These are phyloP conservation scores for Otolemur garnettii DNA, from an alignment of 2,113 vertebrate genomes.

Conservation along the genomic window DNA sequence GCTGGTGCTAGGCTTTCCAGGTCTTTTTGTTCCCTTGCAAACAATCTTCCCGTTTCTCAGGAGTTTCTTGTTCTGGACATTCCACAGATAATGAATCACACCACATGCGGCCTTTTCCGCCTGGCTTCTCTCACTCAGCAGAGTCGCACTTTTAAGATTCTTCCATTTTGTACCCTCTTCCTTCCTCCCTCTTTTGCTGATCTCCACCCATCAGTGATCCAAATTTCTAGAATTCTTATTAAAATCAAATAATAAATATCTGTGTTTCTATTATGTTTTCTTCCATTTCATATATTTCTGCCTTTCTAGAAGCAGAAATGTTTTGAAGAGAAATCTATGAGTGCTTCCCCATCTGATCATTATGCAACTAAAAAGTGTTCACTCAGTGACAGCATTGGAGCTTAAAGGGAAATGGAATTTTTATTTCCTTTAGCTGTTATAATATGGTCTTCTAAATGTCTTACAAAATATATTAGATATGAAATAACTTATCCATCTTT, in stretches of 20 bases:
- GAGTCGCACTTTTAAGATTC: background rate
- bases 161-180: background rate
- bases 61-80: background rate
- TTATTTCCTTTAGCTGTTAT: background rate
- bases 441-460: background rate
- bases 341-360: background rate
- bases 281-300: background rate
- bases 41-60: background rate
- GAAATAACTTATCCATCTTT: background rate
- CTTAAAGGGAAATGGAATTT: background rate
- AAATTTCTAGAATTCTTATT: background rate
- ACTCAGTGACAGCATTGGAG: background rate
- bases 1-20: background rate
- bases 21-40: background rate
- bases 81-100: background rate
- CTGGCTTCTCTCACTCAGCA: background rate
- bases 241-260: background rate
- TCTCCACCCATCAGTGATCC: background rate
- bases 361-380: background rate
- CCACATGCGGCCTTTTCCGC: background rate
- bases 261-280: background rate
- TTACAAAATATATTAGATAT: background rate
- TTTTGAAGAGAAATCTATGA: background rate
- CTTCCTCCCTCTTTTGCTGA: background rate
- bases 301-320: background rate